Base-by-base conservation (phyloP, 2,113 vertebrate genomes). In the Climacteris rufus region DNA sequence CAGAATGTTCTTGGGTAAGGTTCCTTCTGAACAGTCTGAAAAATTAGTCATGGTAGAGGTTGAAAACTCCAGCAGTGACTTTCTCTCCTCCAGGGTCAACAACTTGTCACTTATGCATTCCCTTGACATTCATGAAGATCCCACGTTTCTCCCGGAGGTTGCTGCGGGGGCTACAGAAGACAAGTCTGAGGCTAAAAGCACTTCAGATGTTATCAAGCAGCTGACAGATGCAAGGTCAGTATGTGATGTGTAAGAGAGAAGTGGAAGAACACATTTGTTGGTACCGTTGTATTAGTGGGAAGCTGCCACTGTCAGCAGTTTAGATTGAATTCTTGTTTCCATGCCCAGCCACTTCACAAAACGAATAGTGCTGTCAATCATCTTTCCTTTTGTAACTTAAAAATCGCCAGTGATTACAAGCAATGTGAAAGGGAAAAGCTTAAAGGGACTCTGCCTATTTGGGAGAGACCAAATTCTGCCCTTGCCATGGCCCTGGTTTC, bases 111-210 rank as follows among this genome's bases (percentile, higher is more conserved):
- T 95, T 13, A 57, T 97, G 95, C 97, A 91, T 68, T 96, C 85
- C 17, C 96, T 97, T 80, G 96, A 97, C 92, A 96, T 97, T 92
- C 83, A 49, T 1, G 96, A 97, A 90, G 96, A 97, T 80, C 97
- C 97, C 70, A 97, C 94, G 0, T 97, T 97, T 70, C 42, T 95
- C 69, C 97, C 97, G 0, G 91, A 96, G 66, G 96, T 97, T 82
- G 83, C 87, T 91, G 94, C 83, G 0, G 95, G 85, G 37, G 22
- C 44, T 87, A 33, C 16, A 2, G 89, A 85, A 70, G 91, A 92
- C 37, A 28, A 83, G 20, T 40, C 66, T 70, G 93, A 93, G 15
- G n/a, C 82, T 79, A 23, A 74, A 91, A 91, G 59, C 71, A 68
- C 82, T 79, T 86, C 2, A 3, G 84, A 94, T 47, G 15, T 97